These are phyloP conservation scores for Drosophila atripex DNA, from an alignment of 2,888 invertebrate genomes.

Conservation along the genomic window DNA sequence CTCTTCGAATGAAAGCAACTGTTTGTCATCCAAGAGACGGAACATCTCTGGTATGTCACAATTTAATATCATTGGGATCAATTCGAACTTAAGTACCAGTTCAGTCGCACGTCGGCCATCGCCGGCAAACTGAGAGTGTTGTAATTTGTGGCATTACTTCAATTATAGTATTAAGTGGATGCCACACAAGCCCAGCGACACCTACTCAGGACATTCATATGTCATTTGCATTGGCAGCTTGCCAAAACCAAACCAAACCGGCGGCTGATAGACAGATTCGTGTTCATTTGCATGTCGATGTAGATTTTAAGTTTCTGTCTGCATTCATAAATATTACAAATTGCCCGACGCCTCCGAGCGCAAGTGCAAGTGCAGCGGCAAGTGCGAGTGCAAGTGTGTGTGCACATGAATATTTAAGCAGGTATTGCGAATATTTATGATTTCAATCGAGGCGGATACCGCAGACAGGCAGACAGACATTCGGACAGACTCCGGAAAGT, in stretches of 20 bases:
- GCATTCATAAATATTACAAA: constrained; percentile 53
- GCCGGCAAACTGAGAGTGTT: constrained; percentile 27
- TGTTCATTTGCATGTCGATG: constrained; percentile 40
- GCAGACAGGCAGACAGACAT: constrained; percentile 10
- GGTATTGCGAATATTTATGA: constrained; percentile 45
- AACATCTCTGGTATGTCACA: constrained; percentile 11
- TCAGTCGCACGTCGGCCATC: constrained; percentile 22
- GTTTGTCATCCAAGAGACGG: constrained; percentile 14
- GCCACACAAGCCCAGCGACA: constrained; percentile 31
- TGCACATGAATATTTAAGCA: constrained; percentile 41
- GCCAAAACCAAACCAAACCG: constrained; percentile 12
- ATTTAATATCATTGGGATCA: constrained; percentile 47
- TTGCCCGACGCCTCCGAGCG: constrained; percentile 36
- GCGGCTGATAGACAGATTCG: constrained; percentile 24
- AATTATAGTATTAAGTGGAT: constrained; percentile 55
- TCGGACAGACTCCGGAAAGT: constrained; percentile 25
- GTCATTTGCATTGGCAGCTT: constrained; percentile 29
- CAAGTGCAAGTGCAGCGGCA: constrained; percentile 5
- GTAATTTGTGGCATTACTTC: constrained; percentile 58
- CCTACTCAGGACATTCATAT: constrained; percentile 35
- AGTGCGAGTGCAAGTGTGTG: constrained; percentile 17
- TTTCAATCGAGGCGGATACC: constrained; percentile 25
- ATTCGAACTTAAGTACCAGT: constrained; percentile 30
- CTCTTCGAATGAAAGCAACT: constrained; percentile 7
- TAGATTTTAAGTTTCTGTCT: constrained; percentile 38